phyloP scores from a whole-genome alignment of 2,888 invertebrate genomes.

The Phyllotreta cruciferae region DNA sequence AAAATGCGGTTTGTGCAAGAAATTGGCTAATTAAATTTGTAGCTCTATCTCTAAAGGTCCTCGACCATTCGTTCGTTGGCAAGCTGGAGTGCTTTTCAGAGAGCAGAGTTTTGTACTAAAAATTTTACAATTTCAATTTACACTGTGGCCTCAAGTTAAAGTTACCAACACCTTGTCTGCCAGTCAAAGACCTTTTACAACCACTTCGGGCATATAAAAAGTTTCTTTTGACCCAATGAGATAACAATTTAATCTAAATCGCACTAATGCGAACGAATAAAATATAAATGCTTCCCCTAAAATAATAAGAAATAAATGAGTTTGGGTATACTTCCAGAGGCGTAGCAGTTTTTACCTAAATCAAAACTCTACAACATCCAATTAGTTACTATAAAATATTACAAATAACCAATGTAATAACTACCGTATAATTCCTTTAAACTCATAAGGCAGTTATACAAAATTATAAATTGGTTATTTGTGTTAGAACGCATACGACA shows the following conservation, averaged over 20 bases:
- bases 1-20: conserved; percentile 33
- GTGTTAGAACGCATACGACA: not conserved
- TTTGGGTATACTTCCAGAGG: conserved; percentile 39
- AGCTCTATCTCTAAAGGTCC: conserved; percentile 20
- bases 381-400: no score
- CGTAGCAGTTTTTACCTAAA: not conserved
- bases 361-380: no score
- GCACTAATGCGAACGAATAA: conserved; percentile 44
- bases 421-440: no score
- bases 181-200: no score
- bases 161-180: no score
- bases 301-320: conserved; percentile 46
- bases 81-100: not conserved
- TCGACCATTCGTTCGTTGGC: conserved; percentile 24
- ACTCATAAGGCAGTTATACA: not conserved
- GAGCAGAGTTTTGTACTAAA: conserved; percentile 9
- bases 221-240: conserved; percentile 40
- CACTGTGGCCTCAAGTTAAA: no score
- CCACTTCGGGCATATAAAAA: no score
- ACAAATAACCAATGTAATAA: no score
- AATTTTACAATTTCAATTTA: no score
- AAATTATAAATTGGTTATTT: not conserved
- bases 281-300: conserved; percentile 48
- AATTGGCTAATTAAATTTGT: conserved; percentile 38
- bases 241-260: conserved; percentile 51